phyloP scores from a whole-genome alignment of 2,797 vertebrate genomes.

The Notolabrus celidotus region DNA sequence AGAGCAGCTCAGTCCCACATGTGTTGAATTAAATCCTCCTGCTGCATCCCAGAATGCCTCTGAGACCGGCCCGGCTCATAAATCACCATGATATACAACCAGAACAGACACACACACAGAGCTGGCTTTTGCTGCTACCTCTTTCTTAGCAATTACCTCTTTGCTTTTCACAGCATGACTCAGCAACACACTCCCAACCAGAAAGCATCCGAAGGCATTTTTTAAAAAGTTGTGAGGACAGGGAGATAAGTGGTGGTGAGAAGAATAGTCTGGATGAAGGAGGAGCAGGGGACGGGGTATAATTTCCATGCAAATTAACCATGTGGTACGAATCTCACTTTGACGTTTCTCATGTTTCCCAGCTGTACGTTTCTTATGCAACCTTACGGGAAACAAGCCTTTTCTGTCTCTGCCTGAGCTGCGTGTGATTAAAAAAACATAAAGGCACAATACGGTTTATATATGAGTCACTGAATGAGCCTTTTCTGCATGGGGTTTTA shows the following conservation, averaged over 20 bases:
- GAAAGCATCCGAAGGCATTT: slow-evolving; percentile 30
- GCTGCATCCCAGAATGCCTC: slow-evolving; percentile 68
- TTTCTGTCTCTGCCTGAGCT: slow-evolving; percentile 13
- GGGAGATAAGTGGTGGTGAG: neutral
- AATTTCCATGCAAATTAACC: slow-evolving; percentile 72
- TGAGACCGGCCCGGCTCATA: slow-evolving; percentile 56
- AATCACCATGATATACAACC: slow-evolving; percentile 65
- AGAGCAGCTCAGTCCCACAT: slow-evolving; percentile 67
- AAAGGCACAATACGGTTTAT: slow-evolving; percentile 1
- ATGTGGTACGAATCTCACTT: slow-evolving; percentile 74
- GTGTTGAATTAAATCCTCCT: slow-evolving; percentile 75
- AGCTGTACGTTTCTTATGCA: slow-evolving; percentile 62
- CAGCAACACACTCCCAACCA: slow-evolving; percentile 49
- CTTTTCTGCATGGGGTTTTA: neutral
- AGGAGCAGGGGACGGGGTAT: slow-evolving; percentile 46
- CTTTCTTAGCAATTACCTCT: slow-evolving; percentile 27
- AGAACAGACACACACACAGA: slow-evolving; percentile 37
- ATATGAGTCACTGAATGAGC: neutral
- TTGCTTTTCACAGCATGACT: slow-evolving; percentile 63
- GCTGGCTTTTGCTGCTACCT: slow-evolving; percentile 46
- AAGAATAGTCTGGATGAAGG: slow-evolving; percentile 19
- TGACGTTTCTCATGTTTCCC: slow-evolving; percentile 65
- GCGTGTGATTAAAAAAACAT: slow-evolving; percentile 28
- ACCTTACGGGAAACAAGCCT: slow-evolving; percentile 49
- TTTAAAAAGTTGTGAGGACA: slow-evolving; percentile 21